These are phyloP conservation scores for Rhabdophis nuchalis DNA, from an alignment of 2,797 vertebrate species.

Conservation along the genomic window DNA sequence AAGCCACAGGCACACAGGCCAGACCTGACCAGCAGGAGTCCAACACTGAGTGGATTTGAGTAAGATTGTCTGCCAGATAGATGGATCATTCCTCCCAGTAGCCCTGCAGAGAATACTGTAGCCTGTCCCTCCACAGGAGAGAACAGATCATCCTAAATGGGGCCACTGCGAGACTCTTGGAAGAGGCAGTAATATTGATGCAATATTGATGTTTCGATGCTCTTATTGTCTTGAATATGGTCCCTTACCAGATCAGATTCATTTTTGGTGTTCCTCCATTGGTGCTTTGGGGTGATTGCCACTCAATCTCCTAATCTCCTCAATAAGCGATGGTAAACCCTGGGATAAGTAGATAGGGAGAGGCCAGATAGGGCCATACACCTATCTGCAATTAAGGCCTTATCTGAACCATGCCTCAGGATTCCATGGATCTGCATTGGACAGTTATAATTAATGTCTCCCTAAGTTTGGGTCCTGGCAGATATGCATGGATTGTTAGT, in stretches of 20 bases:
- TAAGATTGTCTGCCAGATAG: not conserved
- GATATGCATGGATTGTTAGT: not conserved
- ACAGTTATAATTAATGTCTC: not conserved
- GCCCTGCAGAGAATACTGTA: not conserved
- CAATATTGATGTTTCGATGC: not conserved
- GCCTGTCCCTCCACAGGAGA: not conserved
- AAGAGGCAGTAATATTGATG: not conserved
- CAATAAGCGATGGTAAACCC: not conserved
- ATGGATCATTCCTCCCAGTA: not conserved
- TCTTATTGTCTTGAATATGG: not conserved
- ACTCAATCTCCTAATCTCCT: not conserved
- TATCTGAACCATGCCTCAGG: not conserved
- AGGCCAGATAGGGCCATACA: not conserved
- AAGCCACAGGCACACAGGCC: not conserved
- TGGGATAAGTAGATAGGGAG: not conserved
- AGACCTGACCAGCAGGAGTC: not conserved
- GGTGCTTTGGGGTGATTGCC: not conserved
- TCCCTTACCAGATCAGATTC: not conserved
- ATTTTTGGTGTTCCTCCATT: not conserved
- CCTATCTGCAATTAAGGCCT: not conserved
- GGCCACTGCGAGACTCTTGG: not conserved
- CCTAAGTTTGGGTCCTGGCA: not conserved
- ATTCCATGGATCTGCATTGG: not conserved
- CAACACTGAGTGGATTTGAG: not conserved
- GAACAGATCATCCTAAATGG: not conserved